A percentile compares a stretch with the other conserved stretches of the same genome.
Conservation (phyloP, 1,140 invertebrate species). For the Ganaspis sp. region DNA sequence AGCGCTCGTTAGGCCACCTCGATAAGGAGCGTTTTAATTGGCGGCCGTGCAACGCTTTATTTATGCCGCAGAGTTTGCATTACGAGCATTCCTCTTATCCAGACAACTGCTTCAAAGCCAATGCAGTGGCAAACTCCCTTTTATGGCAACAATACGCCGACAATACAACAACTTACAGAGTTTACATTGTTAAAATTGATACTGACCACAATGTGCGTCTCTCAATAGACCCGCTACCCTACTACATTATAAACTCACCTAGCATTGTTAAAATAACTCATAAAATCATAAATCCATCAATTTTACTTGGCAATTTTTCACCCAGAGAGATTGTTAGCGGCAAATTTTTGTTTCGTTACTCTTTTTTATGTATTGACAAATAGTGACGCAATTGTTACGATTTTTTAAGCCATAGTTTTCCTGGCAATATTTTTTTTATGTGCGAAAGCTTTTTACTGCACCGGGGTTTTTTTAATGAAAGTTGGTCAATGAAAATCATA, state of each 20-base stretch:
- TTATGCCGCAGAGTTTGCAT: conserved; percentile 57
- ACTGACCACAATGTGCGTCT: background rate
- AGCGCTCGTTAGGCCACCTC: conserved; percentile 58
- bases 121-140: conserved; percentile 50
- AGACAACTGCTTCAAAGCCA: conserved; percentile 44
- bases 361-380: too few relatives aligned
- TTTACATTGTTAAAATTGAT: conserved; percentile 21
- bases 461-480: too few relatives aligned
- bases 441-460: too few relatives aligned
- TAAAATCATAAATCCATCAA: background rate
- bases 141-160: conserved; percentile 48
- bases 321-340: background rate
- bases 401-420: too few relatives aligned
- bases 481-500: too few relatives aligned
- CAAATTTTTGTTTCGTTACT: too few relatives aligned
- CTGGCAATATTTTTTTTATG: too few relatives aligned
- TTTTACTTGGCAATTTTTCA: background rate
- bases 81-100: conserved; percentile 49
- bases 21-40: conserved; percentile 74
- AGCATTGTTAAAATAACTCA: conserved; percentile 9
- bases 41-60: conserved; percentile 59
- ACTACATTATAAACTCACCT: background rate
- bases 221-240: background rate
- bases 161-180: background rate
- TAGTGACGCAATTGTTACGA: too few relatives aligned